Evolutionary conservation across 2,888 invertebrate species (phyloP), one percentile per base, ranked within the genome.

Genomic region (Amiota communis): DNA sequence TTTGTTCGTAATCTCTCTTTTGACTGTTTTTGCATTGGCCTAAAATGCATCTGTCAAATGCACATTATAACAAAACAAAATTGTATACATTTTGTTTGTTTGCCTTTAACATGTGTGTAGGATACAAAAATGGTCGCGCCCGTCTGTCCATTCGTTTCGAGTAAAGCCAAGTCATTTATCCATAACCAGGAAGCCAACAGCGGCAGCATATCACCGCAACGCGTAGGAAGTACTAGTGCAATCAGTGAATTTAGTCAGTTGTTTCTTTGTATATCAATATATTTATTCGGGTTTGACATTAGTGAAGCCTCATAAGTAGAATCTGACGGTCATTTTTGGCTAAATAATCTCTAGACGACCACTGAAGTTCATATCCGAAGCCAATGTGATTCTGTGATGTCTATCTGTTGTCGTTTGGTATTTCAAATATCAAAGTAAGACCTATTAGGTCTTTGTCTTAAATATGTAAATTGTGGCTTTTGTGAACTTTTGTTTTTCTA

Each of bases 31-130:
- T 46, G 6, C 6, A 36, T 65, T 48, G 23, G 23, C 3, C 65
- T 17, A 17, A 61, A 53, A 70, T 72, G 70, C 72, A 65, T 72
- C 70, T 67, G 74, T 70, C 74, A 72, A 61, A 53, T 65, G 51
- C 57, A 57, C 23, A 23, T 23, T 23, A 57, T 59, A 20, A 17
- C 15, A 15, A 59, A 59, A 15, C 59, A 64, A 36, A 6, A 36
- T 36, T 36, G 46, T 63, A 15, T 8, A 46, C 46, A 23, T 20
- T 61, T 61, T 10, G 61, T 61, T 13, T 61, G 61, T 17, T 53
- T 48, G 20, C 49, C 65, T 49, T 48, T 20, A 20, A 17, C 47
- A 67, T 20, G 23, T 17, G 46, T 17, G 46, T 49, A 15, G 8
- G 53, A 53, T 6, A 23, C 61, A 61, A 3, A n/a, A 48, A 61